phyloP scores from a whole-genome alignment of 2,888 invertebrate genomes.

The Conistra vaccinii region DNA sequence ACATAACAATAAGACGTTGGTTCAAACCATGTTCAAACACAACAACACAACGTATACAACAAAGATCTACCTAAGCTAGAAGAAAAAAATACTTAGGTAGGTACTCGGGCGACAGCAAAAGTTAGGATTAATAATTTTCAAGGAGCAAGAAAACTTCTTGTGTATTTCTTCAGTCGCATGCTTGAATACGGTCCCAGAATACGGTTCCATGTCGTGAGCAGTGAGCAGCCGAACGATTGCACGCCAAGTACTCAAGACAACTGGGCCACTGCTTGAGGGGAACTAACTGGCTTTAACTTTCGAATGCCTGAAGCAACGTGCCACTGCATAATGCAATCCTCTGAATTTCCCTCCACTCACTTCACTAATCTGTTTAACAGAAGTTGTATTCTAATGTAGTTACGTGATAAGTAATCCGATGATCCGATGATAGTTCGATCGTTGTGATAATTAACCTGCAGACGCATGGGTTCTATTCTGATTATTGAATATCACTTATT shows the following conservation, averaged over 20 bases:
- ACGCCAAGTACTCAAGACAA: slow-evolving; percentile 48
- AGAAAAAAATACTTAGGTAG: background rate
- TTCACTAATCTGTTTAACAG: slow-evolving; percentile 33
- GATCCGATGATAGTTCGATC: background rate
- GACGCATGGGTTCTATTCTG: background rate
- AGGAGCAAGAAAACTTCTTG: background rate
- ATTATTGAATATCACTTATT: background rate
- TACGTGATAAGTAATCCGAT: background rate
- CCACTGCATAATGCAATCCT: slow-evolving; percentile 51
- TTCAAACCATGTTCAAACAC: slow-evolving; percentile 4
- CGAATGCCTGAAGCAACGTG: slow-evolving; percentile 34
- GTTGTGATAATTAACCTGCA: background rate
- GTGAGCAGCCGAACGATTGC: slow-evolving; percentile 26
- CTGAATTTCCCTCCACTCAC: slow-evolving; percentile 11
- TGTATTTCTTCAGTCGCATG: slow-evolving; percentile 9
- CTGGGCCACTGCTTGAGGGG: slow-evolving; percentile 29
- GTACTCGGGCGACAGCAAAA: background rate
- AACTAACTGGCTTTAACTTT: slow-evolving; percentile 50
- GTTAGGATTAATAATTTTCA: background rate
- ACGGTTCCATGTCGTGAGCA: slow-evolving; percentile 11
- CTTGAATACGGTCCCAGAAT: background rate
- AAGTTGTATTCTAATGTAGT: slow-evolving; percentile 18
- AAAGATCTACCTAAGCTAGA: background rate
- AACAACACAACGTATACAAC: background rate
- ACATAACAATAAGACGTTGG: slow-evolving; percentile 3